Base-by-base conservation (phyloP, 92 coral and sea anemone species). In the Heteractis magnifica region DNA sequence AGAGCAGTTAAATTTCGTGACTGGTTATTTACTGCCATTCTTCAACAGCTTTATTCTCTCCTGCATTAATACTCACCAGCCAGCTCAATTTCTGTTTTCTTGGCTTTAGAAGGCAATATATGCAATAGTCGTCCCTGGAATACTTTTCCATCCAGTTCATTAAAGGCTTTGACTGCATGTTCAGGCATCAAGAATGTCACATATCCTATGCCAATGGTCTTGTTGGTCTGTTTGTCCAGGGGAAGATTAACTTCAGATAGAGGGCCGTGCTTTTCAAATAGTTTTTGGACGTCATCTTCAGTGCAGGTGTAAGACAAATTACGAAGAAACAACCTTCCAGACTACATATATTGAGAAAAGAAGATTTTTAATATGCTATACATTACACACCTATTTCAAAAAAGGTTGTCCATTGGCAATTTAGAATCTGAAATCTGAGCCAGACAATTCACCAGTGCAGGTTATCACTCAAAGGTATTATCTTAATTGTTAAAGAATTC, bases 161-260 rank as follows among this genome's bases (percentile, higher is more conserved):
- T 90, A 72, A 94, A 94, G 11, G 99, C 98, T 79, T 96, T 91
- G 13, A 96, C 99, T 5, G 99, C 99, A 83, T 96, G 99, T 26
- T 96, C 99, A 16, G 99, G 99, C 94, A 96, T 96, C 72, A 96
- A 86, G 70, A 92, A 94, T 23, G 98, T 96, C 20, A 96, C 93
- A 87, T 94, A 96, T 41, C 96, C 98, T 84, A 95, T 92, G 53
- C 98, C 98, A 49, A 89, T 95, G 44, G 98, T 85, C 75, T 89
- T 92, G 86, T 86, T 89, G 51, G 92, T 92, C 51, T 83, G 84
- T 87, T 90, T 95, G 84, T 95, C 98, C n/a, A 92, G 83, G 4
- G 98, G 98, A 20, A 94, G 90, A 71, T 94, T 89, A 18, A 93
- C 97, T 77, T 95, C 98, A 53, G 98, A 92, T 8, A 94, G 84